A percentile compares a stretch with the other conserved stretches of the same genome.
phyloP scores from a whole-genome alignment of 1,140 invertebrate genomes.

The Maconellicoccus hirsutus region DNA sequence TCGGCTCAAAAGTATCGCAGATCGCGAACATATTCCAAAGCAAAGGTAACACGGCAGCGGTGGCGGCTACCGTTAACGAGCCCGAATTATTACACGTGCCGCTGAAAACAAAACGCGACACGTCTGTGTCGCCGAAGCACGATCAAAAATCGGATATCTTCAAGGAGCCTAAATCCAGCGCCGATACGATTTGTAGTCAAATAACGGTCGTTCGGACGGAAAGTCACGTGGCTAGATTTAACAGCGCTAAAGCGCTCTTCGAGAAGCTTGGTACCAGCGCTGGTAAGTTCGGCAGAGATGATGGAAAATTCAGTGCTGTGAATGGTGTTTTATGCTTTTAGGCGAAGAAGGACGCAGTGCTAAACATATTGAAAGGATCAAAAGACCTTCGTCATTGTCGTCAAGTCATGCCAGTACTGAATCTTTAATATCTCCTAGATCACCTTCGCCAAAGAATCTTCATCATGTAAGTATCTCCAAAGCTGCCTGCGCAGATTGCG shows the following conservation, averaged over 20 bases:
- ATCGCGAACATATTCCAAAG: conserved; percentile 77
- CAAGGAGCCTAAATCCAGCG: conserved; percentile 24
- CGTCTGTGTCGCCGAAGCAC: conserved; percentile 19
- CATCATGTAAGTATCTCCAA: background rate
- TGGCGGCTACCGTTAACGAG: conserved; percentile 25
- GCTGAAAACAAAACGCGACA: conserved; percentile 18
- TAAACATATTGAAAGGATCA: background rate
- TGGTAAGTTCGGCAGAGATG: background rate
- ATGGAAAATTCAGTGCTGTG: no score
- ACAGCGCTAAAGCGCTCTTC: conserved; percentile 82
- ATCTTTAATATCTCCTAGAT: conserved; percentile 14
- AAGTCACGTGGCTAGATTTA: conserved; percentile 79
- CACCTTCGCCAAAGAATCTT: background rate
- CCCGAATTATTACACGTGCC: conserved; percentile 19
- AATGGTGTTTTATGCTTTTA: background rate
- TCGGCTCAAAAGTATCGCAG: conserved; percentile 74
- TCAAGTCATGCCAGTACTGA: conserved; percentile 22
- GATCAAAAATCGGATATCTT: conserved; percentile 15
- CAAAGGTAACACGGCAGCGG: conserved; percentile 23
- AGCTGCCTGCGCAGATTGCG: no score
- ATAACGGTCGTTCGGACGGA: conserved; percentile 72
- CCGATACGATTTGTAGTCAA: conserved; percentile 36
- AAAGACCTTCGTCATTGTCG: conserved; percentile 25
- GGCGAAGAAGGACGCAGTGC: background rate
- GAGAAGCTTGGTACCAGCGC: conserved; percentile 60